Conservation (phyloP, 2,113 vertebrate genomes). For the Alethe diademata region DNA sequence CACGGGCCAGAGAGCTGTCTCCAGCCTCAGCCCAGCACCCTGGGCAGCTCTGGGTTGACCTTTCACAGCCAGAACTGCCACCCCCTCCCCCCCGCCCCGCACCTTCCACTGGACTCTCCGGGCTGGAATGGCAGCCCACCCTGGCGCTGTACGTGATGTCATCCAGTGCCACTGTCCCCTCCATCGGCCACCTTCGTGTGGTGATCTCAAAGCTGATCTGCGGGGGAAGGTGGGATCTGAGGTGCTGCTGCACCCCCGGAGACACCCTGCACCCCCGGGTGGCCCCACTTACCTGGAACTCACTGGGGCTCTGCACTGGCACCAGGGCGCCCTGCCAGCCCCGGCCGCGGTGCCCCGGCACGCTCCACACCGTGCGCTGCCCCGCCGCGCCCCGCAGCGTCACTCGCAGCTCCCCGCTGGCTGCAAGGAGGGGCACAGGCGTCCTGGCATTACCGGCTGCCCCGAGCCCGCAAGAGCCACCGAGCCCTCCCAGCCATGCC, state of each 20-base stretch:
- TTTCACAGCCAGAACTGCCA: background rate
- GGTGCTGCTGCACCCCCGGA: accelerated
- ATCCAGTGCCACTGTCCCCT: constrained; percentile 70
- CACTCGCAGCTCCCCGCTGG: constrained; percentile 64
- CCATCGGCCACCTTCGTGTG: constrained; percentile 9
- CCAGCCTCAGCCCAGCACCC: background rate
- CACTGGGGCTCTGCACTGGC: background rate
- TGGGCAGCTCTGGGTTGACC: accelerated
- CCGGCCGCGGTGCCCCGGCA: background rate
- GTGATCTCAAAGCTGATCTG: constrained; percentile 74
- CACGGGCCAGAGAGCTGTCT: background rate
- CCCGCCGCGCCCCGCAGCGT: background rate
- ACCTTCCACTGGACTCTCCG: background rate
- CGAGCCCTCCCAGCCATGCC: accelerated
- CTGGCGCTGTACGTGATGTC: constrained; percentile 43
- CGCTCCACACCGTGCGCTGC: constrained; percentile 41
- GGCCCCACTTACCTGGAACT: constrained; percentile 69
- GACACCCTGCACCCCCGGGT: background rate
- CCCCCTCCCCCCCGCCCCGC: accelerated
- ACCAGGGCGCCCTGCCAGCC: constrained; percentile 47
- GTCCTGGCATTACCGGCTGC: accelerated
- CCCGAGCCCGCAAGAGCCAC: accelerated
- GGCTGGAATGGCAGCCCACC: constrained; percentile 3
- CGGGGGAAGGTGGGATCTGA: accelerated
- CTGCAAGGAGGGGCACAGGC: background rate